Evolutionary conservation across 2,888 invertebrate genomes (phyloP).

Genomic region (Agrotis puta): DNA sequence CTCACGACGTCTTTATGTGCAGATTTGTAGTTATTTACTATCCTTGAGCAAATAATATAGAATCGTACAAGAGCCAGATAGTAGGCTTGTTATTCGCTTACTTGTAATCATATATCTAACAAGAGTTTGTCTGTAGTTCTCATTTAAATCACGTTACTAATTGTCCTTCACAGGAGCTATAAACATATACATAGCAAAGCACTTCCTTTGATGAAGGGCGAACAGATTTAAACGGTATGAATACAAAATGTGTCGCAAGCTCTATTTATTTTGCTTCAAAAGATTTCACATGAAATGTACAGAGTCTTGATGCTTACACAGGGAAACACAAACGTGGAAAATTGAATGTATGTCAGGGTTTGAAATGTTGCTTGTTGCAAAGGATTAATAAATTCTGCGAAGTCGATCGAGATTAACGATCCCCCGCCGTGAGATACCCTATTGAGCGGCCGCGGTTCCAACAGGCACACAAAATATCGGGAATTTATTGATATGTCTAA

Average conservation of each 20-base stretch:
- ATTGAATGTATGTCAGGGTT: constrained; percentile 26
- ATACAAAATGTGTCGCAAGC: constrained; percentile 44
- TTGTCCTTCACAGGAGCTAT: constrained; percentile 7
- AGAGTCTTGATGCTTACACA: constrained; percentile 14
- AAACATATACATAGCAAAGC: constrained; percentile 25
- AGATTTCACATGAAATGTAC: constrained; percentile 38
- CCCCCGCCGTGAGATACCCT: constrained; percentile 29
- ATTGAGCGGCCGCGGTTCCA: constrained; percentile 27
- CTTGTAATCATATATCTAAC: constrained; percentile 14
- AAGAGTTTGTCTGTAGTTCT: constrained; percentile 1
- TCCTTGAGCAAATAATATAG: background rate
- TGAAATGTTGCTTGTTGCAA: constrained; percentile 25
- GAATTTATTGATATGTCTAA: constrained; percentile 53
- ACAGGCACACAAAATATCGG: constrained; percentile 47
- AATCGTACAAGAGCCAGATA: background rate
- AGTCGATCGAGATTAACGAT: constrained; percentile 19
- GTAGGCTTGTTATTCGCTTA: constrained; percentile 2
- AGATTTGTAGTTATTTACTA: constrained; percentile 1
- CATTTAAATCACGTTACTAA: constrained; percentile 24
- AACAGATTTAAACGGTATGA: constrained; percentile 50
- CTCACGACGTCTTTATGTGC: background rate
- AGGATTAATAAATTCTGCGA: constrained; percentile 48
- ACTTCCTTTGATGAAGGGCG: constrained; percentile 52
- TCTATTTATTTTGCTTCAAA: constrained; percentile 59
- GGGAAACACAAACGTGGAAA: constrained; percentile 8